These are phyloP conservation scores for Lasiommata megera DNA, from an alignment of 2,888 invertebrate species.

Conservation along the genomic window DNA sequence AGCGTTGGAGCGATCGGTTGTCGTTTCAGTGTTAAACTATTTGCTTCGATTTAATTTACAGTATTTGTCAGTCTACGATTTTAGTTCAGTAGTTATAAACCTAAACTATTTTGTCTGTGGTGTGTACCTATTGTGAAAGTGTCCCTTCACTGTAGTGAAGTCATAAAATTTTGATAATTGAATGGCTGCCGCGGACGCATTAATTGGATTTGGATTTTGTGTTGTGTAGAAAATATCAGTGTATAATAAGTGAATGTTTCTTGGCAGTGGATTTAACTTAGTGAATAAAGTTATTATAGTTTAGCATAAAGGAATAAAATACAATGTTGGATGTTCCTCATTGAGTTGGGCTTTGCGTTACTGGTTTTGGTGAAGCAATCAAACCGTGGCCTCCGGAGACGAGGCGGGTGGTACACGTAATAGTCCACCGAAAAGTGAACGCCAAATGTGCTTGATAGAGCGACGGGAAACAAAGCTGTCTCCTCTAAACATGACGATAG, in stretches of 20 bases:
- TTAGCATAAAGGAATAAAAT: not conserved
- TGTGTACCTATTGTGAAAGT: not conserved
- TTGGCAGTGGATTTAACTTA: not conserved
- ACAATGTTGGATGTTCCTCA: slow-evolving; percentile 6
- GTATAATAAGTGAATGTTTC: not conserved
- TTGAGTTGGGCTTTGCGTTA: slow-evolving; percentile 21
- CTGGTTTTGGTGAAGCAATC: slow-evolving; percentile 33
- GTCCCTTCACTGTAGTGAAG: slow-evolving; percentile 7
- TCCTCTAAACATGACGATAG: slow-evolving; percentile 66
- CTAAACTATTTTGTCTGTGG: slow-evolving; percentile 20
- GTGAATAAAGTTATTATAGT: not conserved
- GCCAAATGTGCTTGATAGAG: slow-evolving; percentile 60
- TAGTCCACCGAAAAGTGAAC: slow-evolving; percentile 46
- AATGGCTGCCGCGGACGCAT: not conserved
- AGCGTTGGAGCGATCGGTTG: slow-evolving; percentile 16
- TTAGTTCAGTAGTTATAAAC: not conserved
- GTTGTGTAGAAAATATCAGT: not conserved
- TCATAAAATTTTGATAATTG: slow-evolving; percentile 14
- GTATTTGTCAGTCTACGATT: not conserved
- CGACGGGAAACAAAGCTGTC: slow-evolving; percentile 49
- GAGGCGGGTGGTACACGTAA: slow-evolving; percentile 47
- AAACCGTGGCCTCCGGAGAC: slow-evolving; percentile 56
- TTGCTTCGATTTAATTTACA: not conserved
- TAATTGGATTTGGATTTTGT: not conserved
- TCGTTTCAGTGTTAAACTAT: not conserved